Evolutionary conservation across 2,888 invertebrate genomes (phyloP).

Genomic region (Alloplasta piceator): DNA sequence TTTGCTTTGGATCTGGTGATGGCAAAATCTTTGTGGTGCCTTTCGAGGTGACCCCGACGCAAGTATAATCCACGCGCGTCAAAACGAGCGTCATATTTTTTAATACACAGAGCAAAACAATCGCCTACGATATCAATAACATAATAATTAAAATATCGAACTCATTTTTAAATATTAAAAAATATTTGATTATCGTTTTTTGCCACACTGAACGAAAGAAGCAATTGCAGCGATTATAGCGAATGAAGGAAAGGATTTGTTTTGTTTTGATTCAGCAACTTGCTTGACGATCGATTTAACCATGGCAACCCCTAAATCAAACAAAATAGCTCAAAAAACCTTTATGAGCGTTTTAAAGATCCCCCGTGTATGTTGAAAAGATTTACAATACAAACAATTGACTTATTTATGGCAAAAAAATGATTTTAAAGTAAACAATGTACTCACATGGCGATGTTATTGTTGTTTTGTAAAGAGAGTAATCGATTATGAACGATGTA

Average conservation of each 20-base stretch:
- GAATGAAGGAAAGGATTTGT: background rate
- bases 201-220: background rate
- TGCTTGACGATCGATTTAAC: slow-evolving; percentile 51
- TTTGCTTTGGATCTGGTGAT: slow-evolving; percentile 85
- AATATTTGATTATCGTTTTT: background rate
- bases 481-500: too few species aligned
- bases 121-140: too few species aligned
- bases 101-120: too few species aligned
- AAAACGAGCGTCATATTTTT: slow-evolving; percentile 90
- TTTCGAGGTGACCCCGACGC: slow-evolving; percentile 90
- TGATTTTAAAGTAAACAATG: too few species aligned
- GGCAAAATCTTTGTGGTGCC: slow-evolving; percentile 92
- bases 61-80: slow-evolving; percentile 92
- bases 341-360: too few species aligned
- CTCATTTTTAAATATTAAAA: background rate
- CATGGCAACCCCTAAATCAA: slow-evolving; percentile 45
- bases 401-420: too few species aligned
- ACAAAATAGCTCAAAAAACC: too few species aligned
- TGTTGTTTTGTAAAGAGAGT: too few species aligned
- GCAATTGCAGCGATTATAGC: background rate
- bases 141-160: too few species aligned
- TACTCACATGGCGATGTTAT: too few species aligned
- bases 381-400: too few species aligned
- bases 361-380: too few species aligned
- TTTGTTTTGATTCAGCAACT: slow-evolving; percentile 54